These are phyloP conservation scores for Prunella strophiata DNA, from an alignment of 2,797 vertebrate genomes.

Conservation along the genomic window DNA sequence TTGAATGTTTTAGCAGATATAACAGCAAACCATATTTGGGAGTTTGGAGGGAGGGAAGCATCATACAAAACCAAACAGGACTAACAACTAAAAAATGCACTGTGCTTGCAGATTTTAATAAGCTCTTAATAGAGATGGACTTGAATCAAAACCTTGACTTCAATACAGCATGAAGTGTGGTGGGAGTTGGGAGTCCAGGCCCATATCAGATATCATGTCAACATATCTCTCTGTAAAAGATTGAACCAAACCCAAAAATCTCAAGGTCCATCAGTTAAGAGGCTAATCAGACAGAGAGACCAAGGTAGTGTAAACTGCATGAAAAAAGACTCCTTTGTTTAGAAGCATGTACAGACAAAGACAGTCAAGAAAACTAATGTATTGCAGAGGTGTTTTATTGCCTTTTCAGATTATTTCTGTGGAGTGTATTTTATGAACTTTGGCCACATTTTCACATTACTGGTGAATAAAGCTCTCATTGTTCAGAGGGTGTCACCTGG, in stretches of 20 bases:
- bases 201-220: not conserved
- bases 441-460: not conserved
- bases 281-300: not conserved
- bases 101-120: not conserved
- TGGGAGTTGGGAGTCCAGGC: not conserved
- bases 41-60: not conserved
- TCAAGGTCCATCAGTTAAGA: not conserved
- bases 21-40: not conserved
- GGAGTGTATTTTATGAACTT: slow-evolving; percentile 5
- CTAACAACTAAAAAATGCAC: not conserved
- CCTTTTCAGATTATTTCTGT: slow-evolving; percentile 30
- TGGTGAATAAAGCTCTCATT: slow-evolving; percentile 19
- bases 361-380: not conserved
- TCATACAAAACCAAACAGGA: not conserved
- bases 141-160: not conserved
- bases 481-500: slow-evolving; percentile 38
- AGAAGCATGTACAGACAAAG: not conserved
- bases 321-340: not conserved
- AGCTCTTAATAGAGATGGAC: not conserved
- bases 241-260: not conserved
- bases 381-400: slow-evolving; percentile 20
- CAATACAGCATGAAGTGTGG: not conserved
- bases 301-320: not conserved
- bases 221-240: not conserved
- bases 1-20: not conserved